phyloP scores from a whole-genome alignment of 1,140 invertebrate genomes.

The Pseudomyrmex gracilis region DNA sequence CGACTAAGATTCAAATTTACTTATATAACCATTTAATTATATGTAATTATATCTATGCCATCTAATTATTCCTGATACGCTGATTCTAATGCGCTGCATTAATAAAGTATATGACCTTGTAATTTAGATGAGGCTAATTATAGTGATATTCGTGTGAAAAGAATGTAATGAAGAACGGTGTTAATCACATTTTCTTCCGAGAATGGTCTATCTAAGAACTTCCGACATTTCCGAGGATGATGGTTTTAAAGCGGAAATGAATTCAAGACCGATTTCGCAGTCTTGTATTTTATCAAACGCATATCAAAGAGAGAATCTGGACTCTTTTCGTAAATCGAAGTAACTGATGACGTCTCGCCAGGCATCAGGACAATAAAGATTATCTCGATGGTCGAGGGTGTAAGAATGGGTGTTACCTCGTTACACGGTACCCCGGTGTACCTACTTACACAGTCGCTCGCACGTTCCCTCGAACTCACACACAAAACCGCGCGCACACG shows the following conservation, averaged over 20 bases:
- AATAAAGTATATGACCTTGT: background rate
- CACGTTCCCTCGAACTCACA: background rate
- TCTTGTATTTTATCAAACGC: background rate
- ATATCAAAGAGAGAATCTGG: background rate
- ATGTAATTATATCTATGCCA: no score
- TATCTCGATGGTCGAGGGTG: slow-evolving; percentile 77
- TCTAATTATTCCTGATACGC: background rate
- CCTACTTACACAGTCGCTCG: slow-evolving; percentile 13
- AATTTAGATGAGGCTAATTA: background rate
- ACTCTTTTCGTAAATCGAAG: slow-evolving; percentile 24
- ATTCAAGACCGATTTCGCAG: slow-evolving; percentile 62
- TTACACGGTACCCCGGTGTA: slow-evolving; percentile 73
- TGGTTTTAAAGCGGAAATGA: background rate
- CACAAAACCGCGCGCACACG: background rate
- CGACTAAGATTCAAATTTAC: no score
- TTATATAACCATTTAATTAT: no score
- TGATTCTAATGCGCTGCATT: no score
- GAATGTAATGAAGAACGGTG: background rate
- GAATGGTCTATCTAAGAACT: background rate
- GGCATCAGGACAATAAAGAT: slow-evolving; percentile 74
- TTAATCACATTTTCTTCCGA: slow-evolving; percentile 8
- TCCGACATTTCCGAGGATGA: background rate
- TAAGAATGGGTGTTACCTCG: slow-evolving; percentile 79
- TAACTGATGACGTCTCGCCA: slow-evolving; percentile 45
- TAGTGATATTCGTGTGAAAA: background rate